Evolutionary conservation across 2,888 invertebrate species (phyloP), one percentile per base, ranked within the genome.

Genomic region (Mythimna albipuncta): DNA sequence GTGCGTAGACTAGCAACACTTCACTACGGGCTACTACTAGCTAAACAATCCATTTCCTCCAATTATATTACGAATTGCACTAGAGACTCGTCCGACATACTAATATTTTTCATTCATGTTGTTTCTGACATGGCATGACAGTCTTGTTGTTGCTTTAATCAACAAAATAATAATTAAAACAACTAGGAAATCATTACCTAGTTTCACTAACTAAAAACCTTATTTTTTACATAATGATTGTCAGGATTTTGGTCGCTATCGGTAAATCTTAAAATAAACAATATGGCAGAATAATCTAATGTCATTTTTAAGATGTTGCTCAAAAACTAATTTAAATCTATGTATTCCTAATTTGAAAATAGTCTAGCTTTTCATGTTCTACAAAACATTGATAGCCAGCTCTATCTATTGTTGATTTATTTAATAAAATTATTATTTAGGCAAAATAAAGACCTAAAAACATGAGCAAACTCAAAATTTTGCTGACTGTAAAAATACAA

Each of bases 31-130:
- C 44, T 81, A 81, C 77, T 77, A 81, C 69, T 64, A 63, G 47
- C 65, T 66, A 69, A 80, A 80, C 52, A 66, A 80, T 81, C 72
- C 59, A 81, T 77, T 81, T 81, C 81, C 81, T 80, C 38, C 81
- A 81, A 80, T 80, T 81, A 79, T 26, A 44, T 69, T 69, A 67
- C 57, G 66, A 58, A 64, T 61, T 77, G 69, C 59, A 81, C 32
- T 72, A 21, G 47, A 67, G 67, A 64, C 52, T 64, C 71, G 50
- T 52, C 52, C 68, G 76, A 58, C 38, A 69, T 61, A 77, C 32
- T 38, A n/a, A 75, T 72, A 65, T 66, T 44, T 68, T 79, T 72
- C 81, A 79, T 79, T 79, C 77, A 76, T 77, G 75, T 54, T 32
- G n/a, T 57, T 61, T 6, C 26, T 50, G 7, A n/a, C 16, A 61